Evolutionary conservation across 2,888 invertebrate genomes (phyloP), one percentile per base, ranked within the genome.

Genomic region (Epinotia ramella): DNA sequence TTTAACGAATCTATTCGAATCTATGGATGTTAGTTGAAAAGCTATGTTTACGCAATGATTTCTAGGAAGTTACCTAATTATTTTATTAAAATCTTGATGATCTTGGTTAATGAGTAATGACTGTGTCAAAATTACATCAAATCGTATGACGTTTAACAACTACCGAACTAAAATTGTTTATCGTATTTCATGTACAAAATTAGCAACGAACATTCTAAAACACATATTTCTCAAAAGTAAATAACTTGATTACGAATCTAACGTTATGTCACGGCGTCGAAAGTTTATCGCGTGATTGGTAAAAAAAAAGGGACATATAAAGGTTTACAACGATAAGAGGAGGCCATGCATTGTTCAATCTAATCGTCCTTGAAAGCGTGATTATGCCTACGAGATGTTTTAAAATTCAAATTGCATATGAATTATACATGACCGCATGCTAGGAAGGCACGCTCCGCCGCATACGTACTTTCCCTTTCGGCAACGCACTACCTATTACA

Each of bases 391-490:
- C 44, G 57, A 68, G 60, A 65, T 63, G 49, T 57, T 69, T 73
- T 73, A 57, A 73, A 73, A 65, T 73, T 60, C 40, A 56, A 75
- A 75, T 60, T 49, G 49, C 67, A 44, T 7, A 70, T 75, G 64
- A 71, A 71, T 75, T 24, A 71, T 66, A 71, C 40, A 75, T 71
- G 33, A 69, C 24, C 62, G 60, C 59, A 57, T 63, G 72, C 80
- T 82, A 88, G 91, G 91, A 90, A 91, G 86, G 84, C 83, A 86
- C 89, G 90, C 81, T 89, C 88, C 84, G 87, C 80, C 84, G 89
- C 86, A 82, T 88, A 91, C 93, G 93, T 94, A 91, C 93, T 94
- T 94, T 94, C 94, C 91, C 92, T 92, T 88, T 91, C 88, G 83
- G 86, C 86, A 90, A 87, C 88, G 87, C 86, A 80, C 76, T 78